Percentiles rank a stretch among this genome's conserved stretches.
Conservation (phyloP, 1,140 invertebrate species). For the Cherax quadricarinatus region DNA sequence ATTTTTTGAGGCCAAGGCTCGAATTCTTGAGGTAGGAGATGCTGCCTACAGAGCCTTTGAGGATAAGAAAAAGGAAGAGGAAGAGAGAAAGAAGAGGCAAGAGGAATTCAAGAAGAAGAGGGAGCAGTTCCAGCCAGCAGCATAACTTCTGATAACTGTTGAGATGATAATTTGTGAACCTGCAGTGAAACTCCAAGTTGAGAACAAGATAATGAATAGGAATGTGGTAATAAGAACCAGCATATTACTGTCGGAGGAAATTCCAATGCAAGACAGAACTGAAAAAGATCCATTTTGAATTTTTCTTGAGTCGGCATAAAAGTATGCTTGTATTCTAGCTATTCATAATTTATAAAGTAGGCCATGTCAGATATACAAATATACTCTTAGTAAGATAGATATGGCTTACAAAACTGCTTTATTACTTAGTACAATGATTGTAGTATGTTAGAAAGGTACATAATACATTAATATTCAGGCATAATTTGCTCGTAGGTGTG, state of each 20-base stretch:
- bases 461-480: neutral
- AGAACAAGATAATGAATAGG: neutral
- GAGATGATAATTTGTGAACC: neutral
- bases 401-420: neutral
- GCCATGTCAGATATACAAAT: neutral
- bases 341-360: neutral
- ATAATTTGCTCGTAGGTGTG: neutral
- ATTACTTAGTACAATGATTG: neutral
- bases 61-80: conserved; percentile 72
- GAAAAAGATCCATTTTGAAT: neutral
- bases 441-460: neutral
- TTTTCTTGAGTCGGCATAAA: neutral
- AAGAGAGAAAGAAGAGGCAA: conserved; percentile 68
- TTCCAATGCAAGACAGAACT: neutral
- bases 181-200: too few relatives aligned
- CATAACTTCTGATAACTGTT: neutral
- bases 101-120: conserved; percentile 73
- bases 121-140: conserved; percentile 71
- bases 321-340: neutral
- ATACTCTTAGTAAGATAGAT: neutral
- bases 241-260: neutral
- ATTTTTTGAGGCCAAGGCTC: conserved; percentile 92
- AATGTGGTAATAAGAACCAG: neutral
- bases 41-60: conserved; percentile 72
- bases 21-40: conserved; percentile 71